Conservation (phyloP, 2,797 vertebrate genomes). For the Percopsis omiscomaycus region DNA sequence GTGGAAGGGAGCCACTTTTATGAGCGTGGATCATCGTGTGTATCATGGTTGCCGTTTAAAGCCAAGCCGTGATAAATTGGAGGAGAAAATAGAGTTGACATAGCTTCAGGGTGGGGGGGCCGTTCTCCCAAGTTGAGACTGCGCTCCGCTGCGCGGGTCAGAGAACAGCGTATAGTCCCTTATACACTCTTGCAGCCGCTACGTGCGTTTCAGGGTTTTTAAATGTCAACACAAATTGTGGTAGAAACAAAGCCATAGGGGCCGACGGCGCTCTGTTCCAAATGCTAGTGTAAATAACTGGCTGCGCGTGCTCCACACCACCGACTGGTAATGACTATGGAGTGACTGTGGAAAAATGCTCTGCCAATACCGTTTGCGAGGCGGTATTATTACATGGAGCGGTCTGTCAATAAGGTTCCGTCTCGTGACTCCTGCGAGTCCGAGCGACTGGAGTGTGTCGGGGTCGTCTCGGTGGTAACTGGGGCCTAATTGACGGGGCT, state of each 20-base stretch:
- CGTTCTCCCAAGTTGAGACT: conserved; percentile 41
- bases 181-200: conserved; percentile 14
- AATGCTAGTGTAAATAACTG: conserved; percentile 34
- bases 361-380: conserved; percentile 46
- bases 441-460: conserved; percentile 44
- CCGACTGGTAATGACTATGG: conserved; percentile 15
- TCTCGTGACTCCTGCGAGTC: conserved; percentile 38
- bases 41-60: conserved; percentile 42
- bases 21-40: conserved; percentile 19
- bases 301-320: conserved; percentile 3
- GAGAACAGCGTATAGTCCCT: conserved; percentile 25
- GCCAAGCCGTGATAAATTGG: conserved; percentile 58
- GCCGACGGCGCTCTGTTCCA: conserved; percentile 7
- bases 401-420: conserved; percentile 53
- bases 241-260: conserved; percentile 21
- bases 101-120: conserved; percentile 26
- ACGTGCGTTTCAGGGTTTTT: background rate
- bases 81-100: conserved; percentile 58
- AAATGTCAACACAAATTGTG: conserved; percentile 7
- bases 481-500: conserved; percentile 56
- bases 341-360: conserved; percentile 38
- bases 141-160: conserved; percentile 40
- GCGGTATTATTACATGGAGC: conserved; percentile 56
- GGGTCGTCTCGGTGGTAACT: conserved; percentile 39
- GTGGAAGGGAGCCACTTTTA: conserved; percentile 17